These are phyloP conservation scores for Chondrilla cf. caribensis DNA, from an alignment of 37 sponge, comb jelly and placozoan species.

Conservation along the genomic window DNA sequence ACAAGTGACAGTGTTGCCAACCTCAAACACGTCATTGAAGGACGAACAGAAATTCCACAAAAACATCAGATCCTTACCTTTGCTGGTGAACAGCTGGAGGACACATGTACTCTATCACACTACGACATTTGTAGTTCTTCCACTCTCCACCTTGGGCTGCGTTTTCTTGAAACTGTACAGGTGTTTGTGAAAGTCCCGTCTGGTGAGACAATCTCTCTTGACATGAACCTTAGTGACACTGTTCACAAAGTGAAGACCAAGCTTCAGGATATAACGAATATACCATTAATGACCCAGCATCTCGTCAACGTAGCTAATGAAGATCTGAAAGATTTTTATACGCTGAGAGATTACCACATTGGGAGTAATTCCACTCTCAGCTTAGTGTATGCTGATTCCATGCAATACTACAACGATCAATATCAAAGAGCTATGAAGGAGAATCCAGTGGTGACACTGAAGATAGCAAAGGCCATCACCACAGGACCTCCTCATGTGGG, in stretches of 20 bases:
- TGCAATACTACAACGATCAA: no score
- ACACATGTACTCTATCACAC: slow-evolving; percentile 91
- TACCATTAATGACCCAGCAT: slow-evolving; percentile 93
- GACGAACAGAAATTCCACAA: slow-evolving; percentile 92
- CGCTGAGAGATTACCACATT: slow-evolving; percentile 93
- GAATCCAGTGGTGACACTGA: no score
- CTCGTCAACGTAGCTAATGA: slow-evolving; percentile 97
- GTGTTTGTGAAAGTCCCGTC: slow-evolving; percentile 70
- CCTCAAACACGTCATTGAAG: slow-evolving; percentile 94
- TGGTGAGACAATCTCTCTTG: slow-evolving; percentile 94
- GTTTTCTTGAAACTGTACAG: slow-evolving; percentile 77
- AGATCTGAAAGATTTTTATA: slow-evolving; percentile 86
- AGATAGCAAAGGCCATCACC: no score
- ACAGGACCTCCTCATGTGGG: not conserved
- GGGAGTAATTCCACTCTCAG: not conserved
- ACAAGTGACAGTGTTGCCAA: slow-evolving; percentile 93
- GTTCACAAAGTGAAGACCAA: slow-evolving; percentile 95
- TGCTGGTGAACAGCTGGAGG: slow-evolving; percentile 96
- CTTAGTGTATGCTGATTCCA: no score
- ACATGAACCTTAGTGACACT: slow-evolving; percentile 93
- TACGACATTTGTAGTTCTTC: slow-evolving; percentile 97
- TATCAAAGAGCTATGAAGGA: no score
- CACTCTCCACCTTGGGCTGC: slow-evolving; percentile 90
- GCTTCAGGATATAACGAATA: slow-evolving; percentile 96
- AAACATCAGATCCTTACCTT: slow-evolving; percentile 97